phyloP scores from a whole-genome alignment of 1,140 invertebrate genomes.

The Zophobas atratus region DNA sequence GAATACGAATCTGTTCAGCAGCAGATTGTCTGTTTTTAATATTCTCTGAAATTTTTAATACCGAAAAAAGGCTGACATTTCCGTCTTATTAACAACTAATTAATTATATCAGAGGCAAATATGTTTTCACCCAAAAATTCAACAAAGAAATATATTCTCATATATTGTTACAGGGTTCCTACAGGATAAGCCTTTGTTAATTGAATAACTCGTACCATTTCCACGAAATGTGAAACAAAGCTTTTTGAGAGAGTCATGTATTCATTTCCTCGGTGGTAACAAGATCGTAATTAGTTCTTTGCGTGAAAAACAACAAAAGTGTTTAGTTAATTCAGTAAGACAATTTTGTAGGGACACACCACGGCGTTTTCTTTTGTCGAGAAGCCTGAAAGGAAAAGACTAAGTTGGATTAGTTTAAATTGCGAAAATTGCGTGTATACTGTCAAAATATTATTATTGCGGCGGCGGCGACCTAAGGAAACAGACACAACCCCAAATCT shows the following conservation, averaged over 20 bases:
- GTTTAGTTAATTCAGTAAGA: slow-evolving; percentile 25
- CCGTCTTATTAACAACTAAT: too few species aligned
- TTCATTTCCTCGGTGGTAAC: not conserved
- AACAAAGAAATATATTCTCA: not conserved
- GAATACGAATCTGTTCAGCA: slow-evolving; percentile 16
- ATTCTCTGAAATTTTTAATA: not conserved
- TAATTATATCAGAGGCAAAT: not conserved
- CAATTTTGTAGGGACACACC: not conserved
- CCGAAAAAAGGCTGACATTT: too few species aligned
- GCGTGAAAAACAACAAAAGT: slow-evolving; percentile 20
- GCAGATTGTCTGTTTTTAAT: slow-evolving; percentile 7
- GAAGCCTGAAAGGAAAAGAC: slow-evolving; percentile 18
- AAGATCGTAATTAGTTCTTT: slow-evolving; percentile 26
- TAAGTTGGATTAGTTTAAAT: slow-evolving; percentile 25
- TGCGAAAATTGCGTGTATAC: slow-evolving; percentile 24
- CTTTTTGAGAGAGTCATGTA: slow-evolving; percentile 1
- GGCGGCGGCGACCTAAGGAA: slow-evolving; percentile 7
- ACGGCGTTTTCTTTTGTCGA: slow-evolving; percentile 1
- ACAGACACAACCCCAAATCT: slow-evolving; percentile 32
- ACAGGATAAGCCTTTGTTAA: not conserved
- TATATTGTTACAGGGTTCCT: not conserved
- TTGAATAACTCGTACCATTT: slow-evolving; percentile 1
- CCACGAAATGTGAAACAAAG: not conserved
- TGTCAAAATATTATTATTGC: slow-evolving; percentile 34
- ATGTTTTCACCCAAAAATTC: too few species aligned